These are phyloP conservation scores for Discoglossus pictus DNA, from an alignment of 2,797 vertebrate genomes.

Conservation along the genomic window DNA sequence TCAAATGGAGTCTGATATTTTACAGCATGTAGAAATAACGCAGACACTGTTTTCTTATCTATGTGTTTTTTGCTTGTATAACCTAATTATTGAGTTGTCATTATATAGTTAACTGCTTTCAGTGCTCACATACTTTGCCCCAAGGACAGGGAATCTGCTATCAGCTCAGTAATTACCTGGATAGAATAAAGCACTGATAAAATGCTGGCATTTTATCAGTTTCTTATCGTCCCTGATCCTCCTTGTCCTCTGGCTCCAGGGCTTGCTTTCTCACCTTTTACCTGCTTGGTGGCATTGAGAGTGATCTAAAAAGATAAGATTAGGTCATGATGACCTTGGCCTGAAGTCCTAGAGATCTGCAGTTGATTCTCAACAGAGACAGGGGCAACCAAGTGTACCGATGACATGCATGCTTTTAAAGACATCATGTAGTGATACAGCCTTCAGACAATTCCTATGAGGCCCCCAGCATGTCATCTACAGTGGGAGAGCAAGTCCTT, in stretches of 20 bases:
- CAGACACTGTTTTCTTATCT: too few species aligned
- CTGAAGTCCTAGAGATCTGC: not conserved
- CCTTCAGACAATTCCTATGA: too few species aligned
- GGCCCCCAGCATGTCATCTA: too few species aligned
- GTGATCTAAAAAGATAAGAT: slow-evolving; percentile 26
- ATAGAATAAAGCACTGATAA: slow-evolving; percentile 17
- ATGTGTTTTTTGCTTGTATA: too few species aligned
- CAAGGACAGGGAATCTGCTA: not conserved
- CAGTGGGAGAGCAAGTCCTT: too few species aligned
- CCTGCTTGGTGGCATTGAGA: slow-evolving; percentile 16
- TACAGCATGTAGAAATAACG: too few species aligned
- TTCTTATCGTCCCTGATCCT: slow-evolving; percentile 19
- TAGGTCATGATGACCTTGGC: slow-evolving; percentile 30
- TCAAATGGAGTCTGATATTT: too few species aligned
- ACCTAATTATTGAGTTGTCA: too few species aligned
- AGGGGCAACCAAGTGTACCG: too few species aligned
- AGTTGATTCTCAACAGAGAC: not conserved
- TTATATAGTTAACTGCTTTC: too few species aligned
- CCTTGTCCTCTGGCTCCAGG: slow-evolving; percentile 28
- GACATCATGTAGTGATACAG: too few species aligned
- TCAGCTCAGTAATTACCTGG: not conserved
- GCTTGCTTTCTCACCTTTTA: slow-evolving; percentile 47
- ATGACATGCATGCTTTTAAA: too few species aligned
- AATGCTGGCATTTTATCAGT: not conserved
- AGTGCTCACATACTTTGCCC: slow-evolving; percentile 29